Percentiles rank a stretch among this genome's conserved stretches.
Conservation (phyloP, 1,140 invertebrate species). For the Batillaria attramentaria region DNA sequence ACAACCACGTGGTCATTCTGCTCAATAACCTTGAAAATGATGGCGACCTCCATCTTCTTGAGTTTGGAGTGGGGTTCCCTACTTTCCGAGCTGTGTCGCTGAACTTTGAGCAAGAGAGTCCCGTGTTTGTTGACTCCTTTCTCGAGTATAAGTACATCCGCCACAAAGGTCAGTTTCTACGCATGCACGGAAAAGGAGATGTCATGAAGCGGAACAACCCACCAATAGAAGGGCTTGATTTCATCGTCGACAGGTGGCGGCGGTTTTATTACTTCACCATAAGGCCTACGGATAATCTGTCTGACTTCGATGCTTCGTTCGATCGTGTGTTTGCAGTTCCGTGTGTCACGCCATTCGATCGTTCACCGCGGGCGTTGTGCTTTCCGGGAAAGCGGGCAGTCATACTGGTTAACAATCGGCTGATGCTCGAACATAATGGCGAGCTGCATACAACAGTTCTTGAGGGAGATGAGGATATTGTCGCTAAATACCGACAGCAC, state of each 20-base stretch:
- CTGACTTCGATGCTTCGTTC: conserved; percentile 38
- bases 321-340: conserved; percentile 35
- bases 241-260: conserved; percentile 38
- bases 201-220: conserved; percentile 1
- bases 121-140: conserved; percentile 37
- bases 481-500: background rate
- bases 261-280: conserved; percentile 35
- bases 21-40: conserved; percentile 34
- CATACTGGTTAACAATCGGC: conserved; percentile 37
- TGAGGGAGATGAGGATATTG: conserved; percentile 18
- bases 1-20: conserved; percentile 45
- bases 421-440: conserved; percentile 37
- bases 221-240: conserved; percentile 29
- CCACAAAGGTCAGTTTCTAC: conserved; percentile 42
- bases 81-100: conserved; percentile 41
- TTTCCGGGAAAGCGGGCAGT: conserved; percentile 37
- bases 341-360: conserved; percentile 36
- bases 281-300: conserved; percentile 12
- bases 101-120: conserved; percentile 43
- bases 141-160: conserved; percentile 45
- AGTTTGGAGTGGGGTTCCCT: conserved; percentile 39
- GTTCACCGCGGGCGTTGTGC: conserved; percentile 23
- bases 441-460: conserved; percentile 5
- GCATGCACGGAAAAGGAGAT: conserved; percentile 41
- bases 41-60: conserved; percentile 43